A percentile compares a stretch with the other conserved stretches of the same genome.
Conservation (phyloP, 2,113 vertebrate genomes). For the Fulica atra region DNA sequence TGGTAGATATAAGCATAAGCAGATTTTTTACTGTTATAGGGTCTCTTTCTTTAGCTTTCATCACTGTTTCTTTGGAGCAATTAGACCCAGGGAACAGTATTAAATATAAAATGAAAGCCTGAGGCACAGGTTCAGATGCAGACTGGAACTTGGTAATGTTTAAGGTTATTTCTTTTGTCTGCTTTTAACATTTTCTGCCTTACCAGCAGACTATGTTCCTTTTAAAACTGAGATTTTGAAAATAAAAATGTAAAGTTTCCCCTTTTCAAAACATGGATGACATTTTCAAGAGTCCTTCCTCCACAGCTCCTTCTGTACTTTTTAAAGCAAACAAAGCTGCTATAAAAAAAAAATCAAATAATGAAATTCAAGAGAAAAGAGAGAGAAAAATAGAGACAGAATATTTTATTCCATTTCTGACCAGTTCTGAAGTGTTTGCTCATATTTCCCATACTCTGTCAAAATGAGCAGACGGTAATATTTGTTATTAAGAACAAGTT, state of each 20-base stretch:
- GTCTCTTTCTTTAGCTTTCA: not conserved
- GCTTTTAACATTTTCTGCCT: conserved; percentile 44
- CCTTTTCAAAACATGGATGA: conserved; percentile 9
- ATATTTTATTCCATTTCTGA: not conserved
- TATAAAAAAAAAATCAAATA: not conserved
- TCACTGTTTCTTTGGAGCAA: conserved; percentile 4
- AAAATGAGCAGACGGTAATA: not conserved
- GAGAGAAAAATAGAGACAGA: not conserved
- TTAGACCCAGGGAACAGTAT: conserved; percentile 2
- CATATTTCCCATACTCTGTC: not conserved
- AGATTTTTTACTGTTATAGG: not conserved
- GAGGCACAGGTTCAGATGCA: conserved; percentile 18
- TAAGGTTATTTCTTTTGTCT: conserved; percentile 42
- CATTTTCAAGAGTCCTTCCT: conserved; percentile 40
- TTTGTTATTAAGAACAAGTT: not conserved
- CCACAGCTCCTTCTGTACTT: not conserved
- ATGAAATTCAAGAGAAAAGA: not conserved
- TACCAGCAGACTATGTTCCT: not conserved
- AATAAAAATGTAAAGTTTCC: conserved; percentile 34
- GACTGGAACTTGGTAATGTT: not conserved
- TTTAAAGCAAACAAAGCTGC: conserved; percentile 7
- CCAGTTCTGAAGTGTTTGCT: not conserved
- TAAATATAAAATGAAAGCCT: conserved; percentile 35
- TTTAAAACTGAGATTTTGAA: conserved; percentile 32
- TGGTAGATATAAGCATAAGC: not conserved